Evolutionary conservation across 2,888 invertebrate species (phyloP), one percentile per base, ranked within the genome.

Genomic region (Noctua fimbriata): DNA sequence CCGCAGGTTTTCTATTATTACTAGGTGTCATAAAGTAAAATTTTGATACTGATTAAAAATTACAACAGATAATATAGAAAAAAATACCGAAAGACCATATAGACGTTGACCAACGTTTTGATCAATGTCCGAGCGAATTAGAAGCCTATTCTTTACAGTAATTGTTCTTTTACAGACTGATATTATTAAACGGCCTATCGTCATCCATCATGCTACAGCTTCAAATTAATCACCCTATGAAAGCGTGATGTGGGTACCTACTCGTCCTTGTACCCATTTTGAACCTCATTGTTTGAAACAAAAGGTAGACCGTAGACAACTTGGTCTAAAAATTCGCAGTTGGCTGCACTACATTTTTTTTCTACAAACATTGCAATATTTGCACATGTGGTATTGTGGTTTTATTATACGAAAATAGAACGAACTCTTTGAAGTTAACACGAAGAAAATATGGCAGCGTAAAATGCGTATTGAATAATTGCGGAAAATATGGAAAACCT

Each of bases 261-360:
- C 18, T 32, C 70, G 85, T 81, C 88, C 88, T 87, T 83, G 87
- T 78, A 14, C 78, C 69, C 83, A 66, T 80, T 85, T 41, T 28
- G 47, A 69, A 75, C 63, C 72, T 79, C 69, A 86, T 87, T 84
- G 88, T 88, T 80, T 79, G 60, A 55, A 73, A 74, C 82, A 81
- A 74, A 82, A 80, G 60, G 65, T 74, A 73, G 66, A 81, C 78
- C 28, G 76, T 52, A 83, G 81, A 88, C 81, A 65, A 69, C 60
- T 73, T 81, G 70, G 12, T 65, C 78, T 58, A 10, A 71, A 82
- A 79, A 49, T 78, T 75, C 60, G 58, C 79, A 73, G 47, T 69
- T 32, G 24, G 63, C 21, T 75, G 78, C 66, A 73, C 78, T 84
- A 79, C 16, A 55, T 69, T 66, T 70, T 67, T 72, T 73, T 47